Evolutionary conservation across 2,113 vertebrate genomes (phyloP).

Genomic region (Spizaetus ornatus): DNA sequence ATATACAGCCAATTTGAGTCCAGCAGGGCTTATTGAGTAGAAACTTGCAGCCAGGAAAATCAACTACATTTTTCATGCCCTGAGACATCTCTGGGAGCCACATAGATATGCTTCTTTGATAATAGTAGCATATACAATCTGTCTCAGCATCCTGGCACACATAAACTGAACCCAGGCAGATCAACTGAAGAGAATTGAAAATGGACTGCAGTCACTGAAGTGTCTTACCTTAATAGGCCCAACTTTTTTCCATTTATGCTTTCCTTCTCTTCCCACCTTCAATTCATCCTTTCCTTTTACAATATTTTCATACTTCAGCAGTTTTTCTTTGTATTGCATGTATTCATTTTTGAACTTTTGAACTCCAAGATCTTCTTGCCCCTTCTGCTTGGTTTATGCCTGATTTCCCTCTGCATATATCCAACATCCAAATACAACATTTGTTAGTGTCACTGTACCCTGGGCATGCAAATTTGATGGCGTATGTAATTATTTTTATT

Average conservation of each 20-base stretch:
- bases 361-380: background rate
- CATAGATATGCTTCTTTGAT: background rate
- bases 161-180: background rate
- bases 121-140: background rate
- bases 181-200: background rate
- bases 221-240: background rate
- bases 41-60: background rate
- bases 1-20: background rate
- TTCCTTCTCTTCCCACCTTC: background rate
- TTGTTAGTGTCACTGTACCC: background rate
- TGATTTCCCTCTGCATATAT: background rate
- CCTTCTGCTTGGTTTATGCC: background rate
- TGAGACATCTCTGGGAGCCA: background rate
- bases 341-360: background rate
- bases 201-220: background rate
- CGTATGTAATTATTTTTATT: background rate
- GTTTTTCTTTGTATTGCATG: background rate
- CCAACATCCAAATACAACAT: background rate
- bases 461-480: background rate
- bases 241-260: background rate
- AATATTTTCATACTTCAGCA: background rate
- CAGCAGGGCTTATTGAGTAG: background rate
- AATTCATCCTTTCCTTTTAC: background rate
- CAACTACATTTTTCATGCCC: background rate
- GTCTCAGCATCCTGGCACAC: background rate